Percentiles rank a stretch among this genome's conserved stretches.
These are phyloP conservation scores for Melanaphis sacchari DNA, from an alignment of 1,140 invertebrate genomes.

Conservation along the genomic window DNA sequence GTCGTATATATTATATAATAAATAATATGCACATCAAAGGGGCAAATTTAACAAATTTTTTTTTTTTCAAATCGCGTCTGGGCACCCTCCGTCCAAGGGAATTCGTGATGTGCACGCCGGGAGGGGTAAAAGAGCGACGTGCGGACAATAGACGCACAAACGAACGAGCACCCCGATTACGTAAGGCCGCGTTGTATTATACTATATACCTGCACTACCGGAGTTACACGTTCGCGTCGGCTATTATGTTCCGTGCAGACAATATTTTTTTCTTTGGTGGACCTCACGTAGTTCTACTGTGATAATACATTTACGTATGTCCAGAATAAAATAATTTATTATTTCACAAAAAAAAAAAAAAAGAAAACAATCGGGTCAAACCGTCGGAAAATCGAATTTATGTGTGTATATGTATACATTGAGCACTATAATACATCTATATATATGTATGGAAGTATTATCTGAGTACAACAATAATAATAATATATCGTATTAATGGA, in stretches of 20 bases:
- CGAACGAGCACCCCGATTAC: slow-evolving; percentile 49
- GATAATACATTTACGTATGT: neutral
- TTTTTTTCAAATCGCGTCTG: neutral
- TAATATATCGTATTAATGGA: neutral
- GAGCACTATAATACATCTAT: neutral
- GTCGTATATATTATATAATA: neutral
- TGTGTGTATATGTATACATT: neutral
- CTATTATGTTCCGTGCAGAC: slow-evolving; percentile 14
- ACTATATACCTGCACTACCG: slow-evolving; percentile 46
- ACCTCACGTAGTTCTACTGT: slow-evolving; percentile 11
- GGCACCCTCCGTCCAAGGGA: neutral
- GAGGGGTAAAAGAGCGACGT: slow-evolving; percentile 34
- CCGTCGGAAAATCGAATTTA: neutral
- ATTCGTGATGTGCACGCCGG: slow-evolving; percentile 1
- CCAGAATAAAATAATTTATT: neutral
- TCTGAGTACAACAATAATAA: neutral
- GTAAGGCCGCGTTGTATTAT: slow-evolving; percentile 23
- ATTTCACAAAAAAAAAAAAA: neutral
- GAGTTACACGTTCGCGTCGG: slow-evolving; percentile 47
- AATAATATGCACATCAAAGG: neutral
- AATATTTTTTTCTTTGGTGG: neutral
- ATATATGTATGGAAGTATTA: neutral
- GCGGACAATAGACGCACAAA: slow-evolving; percentile 40
- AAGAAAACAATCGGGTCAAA: neutral
- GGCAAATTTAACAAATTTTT: slow-evolving; percentile 30